A percentile compares a stretch with the other conserved stretches of the same genome.
Conservation (phyloP, 2,888 invertebrate species). For the Tetropium fuscum region DNA sequence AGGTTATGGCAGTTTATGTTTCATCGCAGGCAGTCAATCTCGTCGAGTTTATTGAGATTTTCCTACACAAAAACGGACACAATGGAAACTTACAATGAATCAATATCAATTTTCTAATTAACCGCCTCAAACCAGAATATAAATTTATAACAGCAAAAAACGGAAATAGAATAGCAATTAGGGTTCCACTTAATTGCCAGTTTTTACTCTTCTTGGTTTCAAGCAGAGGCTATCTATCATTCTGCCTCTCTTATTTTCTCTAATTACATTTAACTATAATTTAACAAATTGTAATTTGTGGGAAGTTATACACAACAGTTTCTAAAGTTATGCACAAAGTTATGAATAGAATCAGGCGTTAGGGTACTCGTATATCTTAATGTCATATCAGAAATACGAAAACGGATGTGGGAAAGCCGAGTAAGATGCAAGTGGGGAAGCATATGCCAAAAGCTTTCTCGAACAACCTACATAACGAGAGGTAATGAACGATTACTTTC, state of each 20-base stretch:
- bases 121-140: not conserved
- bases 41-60: too few species aligned
- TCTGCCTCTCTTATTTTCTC: slow-evolving; percentile 14
- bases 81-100: not conserved
- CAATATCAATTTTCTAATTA: slow-evolving; percentile 5
- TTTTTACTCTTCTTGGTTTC: not conserved
- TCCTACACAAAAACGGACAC: too few species aligned
- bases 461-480: slow-evolving; percentile 19
- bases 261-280: slow-evolving; percentile 14
- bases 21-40: too few species aligned
- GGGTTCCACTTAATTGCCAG: slow-evolving; percentile 13
- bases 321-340: slow-evolving; percentile 38
- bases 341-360: slow-evolving; percentile 38
- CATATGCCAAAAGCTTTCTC: slow-evolving; percentile 38
- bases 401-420: slow-evolving; percentile 40
- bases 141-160: not conserved
- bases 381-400: slow-evolving; percentile 37
- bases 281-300: slow-evolving; percentile 21
- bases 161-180: slow-evolving; percentile 14
- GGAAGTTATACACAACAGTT: slow-evolving; percentile 32
- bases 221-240: slow-evolving; percentile 12
- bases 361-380: slow-evolving; percentile 36
- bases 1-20: too few species aligned
- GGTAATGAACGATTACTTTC: slow-evolving; percentile 1
- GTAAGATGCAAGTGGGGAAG: slow-evolving; percentile 38